Evolutionary conservation across 2,797 vertebrate species (phyloP).

Genomic region (Neomorphus geoffroyi): DNA sequence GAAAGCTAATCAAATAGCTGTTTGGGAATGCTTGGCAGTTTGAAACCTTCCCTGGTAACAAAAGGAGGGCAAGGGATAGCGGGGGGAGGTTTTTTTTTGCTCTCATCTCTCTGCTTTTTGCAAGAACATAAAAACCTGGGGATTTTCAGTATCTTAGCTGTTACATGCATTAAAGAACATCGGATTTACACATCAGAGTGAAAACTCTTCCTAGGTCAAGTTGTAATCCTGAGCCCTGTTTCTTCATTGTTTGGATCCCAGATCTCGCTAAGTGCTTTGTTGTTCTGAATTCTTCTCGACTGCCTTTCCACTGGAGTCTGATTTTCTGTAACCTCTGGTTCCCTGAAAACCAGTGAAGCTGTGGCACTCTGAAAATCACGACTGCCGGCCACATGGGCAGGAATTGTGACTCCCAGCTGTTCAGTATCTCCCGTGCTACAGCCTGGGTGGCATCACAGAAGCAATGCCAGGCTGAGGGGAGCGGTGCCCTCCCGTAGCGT

Average conservation of each 20-base stretch:
- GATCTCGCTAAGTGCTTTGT: background rate
- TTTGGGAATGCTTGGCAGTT: slow-evolving; percentile 66
- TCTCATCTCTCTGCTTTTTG: background rate
- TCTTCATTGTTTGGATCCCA: background rate
- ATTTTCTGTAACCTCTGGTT: background rate
- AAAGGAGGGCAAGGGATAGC: background rate
- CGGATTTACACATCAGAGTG: background rate
- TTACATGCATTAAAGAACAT: background rate
- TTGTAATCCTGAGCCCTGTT: background rate
- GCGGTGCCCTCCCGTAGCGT: background rate
- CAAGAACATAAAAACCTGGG: background rate
- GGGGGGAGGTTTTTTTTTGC: background rate
- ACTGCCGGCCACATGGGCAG: background rate
- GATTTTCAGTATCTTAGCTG: background rate
- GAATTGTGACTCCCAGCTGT: background rate
- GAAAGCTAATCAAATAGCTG: slow-evolving; percentile 64
- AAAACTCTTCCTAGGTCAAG: background rate
- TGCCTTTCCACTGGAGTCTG: background rate
- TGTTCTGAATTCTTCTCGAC: background rate
- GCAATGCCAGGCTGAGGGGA: background rate
- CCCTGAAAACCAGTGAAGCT: background rate
- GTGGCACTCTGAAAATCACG: background rate
- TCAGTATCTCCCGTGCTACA: fast-evolving
- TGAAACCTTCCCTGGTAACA: slow-evolving; percentile 39
- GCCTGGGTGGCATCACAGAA: background rate